Base-by-base conservation (phyloP, 2,888 invertebrate species). In the Cryptosula pallasiana region DNA sequence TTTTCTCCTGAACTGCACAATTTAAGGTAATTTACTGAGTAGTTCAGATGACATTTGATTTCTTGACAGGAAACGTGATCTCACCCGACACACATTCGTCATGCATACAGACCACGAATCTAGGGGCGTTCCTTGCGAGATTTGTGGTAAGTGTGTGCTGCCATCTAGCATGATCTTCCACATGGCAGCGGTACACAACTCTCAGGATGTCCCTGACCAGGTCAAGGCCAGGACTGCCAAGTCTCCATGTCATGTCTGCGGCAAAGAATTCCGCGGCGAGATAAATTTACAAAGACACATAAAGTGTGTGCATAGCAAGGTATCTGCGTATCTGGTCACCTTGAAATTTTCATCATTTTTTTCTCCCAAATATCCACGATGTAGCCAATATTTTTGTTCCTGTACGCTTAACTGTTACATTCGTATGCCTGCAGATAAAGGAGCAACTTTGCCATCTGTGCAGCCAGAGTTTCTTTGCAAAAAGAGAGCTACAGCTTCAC, bases 361-460 rank as follows among this genome's bases (percentile, higher is more conserved):
- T n/a, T n/a, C n/a, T n/a, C n/a, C n/a, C n/a, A n/a, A n/a, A n/a
- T n/a, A n/a, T n/a, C n/a, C n/a, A n/a, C n/a, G n/a, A n/a, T n/a
- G n/a, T n/a, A n/a, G n/a, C n/a, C n/a, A n/a, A n/a, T n/a, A n/a
- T n/a, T n/a, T n/a, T n/a, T n/a, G n/a, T n/a, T n/a, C n/a, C n/a
- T n/a, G n/a, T n/a, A n/a, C n/a, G n/a, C n/a, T n/a, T n/a, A n/a
- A n/a, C n/a, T n/a, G n/a, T n/a, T n/a, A n/a, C n/a, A n/a, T n/a
- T n/a, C n/a, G n/a, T n/a, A n/a, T n/a, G n/a, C 25, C 5, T 57
- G n/a, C 32, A 63, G 63, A 27, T 63, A 32, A 63, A 63, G 27
- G 70, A 70, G 29, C 70, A 70, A 25, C 55, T 70, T 5, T 70
- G 70, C 45, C 70, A 70, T 29, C 70, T 70, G 36, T 70, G 70